Evolutionary conservation across 2,113 vertebrate species (phyloP).

Genomic region (Sitta europaea): DNA sequence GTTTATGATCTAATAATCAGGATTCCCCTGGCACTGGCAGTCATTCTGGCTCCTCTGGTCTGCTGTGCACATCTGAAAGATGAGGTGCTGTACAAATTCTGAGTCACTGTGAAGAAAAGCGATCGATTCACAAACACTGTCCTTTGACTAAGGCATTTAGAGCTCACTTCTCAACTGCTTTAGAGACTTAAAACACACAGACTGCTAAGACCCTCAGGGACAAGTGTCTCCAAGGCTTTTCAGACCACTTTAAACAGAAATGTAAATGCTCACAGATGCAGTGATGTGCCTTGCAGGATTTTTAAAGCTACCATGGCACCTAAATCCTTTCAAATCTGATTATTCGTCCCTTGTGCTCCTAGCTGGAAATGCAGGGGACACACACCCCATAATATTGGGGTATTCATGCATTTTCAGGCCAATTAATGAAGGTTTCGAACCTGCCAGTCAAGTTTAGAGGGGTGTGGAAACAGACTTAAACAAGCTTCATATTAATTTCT

Average conservation of each 20-base stretch:
- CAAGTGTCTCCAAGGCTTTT: background rate
- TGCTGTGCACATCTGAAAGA: background rate
- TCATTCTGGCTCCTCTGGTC: background rate
- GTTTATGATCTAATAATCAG: background rate
- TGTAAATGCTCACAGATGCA: background rate
- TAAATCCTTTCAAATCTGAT: conserved; percentile 11
- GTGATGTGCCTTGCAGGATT: background rate
- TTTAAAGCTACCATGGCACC: background rate
- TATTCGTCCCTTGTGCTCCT: background rate
- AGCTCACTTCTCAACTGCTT: background rate
- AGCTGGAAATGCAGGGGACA: background rate
- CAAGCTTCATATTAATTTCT: conserved; percentile 42
- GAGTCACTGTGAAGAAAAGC: background rate
- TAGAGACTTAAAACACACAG: background rate
- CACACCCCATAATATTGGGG: background rate
- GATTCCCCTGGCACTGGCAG: background rate
- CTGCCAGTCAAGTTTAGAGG: conserved; percentile 52
- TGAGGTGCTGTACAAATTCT: background rate
- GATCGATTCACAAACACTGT: background rate
- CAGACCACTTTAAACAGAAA: conserved; percentile 18
- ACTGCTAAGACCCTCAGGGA: background rate
- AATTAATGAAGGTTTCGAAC: conserved; percentile 37
- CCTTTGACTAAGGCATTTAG: background rate
- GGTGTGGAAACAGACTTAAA: conserved; percentile 30
- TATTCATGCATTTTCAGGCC: background rate